Conservation (phyloP, 2,797 vertebrate genomes). For the Remorina albescens region DNA sequence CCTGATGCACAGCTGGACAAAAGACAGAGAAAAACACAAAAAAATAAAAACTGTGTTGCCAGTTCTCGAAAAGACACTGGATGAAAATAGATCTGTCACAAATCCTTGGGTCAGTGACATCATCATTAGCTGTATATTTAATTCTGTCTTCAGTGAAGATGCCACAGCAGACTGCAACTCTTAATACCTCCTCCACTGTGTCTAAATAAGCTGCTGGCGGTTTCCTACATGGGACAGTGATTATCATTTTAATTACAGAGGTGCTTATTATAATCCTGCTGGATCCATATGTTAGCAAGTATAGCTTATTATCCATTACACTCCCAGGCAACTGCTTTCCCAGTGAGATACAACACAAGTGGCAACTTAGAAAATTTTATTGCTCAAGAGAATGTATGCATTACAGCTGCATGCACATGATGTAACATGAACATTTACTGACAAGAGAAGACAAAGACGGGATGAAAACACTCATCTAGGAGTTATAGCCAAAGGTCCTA, state of each 20-base stretch:
- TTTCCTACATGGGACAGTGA: conserved; percentile 53
- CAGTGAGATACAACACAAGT: not conserved
- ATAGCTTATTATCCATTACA: conserved; percentile 26
- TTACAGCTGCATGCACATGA: conserved; percentile 36
- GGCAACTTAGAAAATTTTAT: conserved; percentile 42
- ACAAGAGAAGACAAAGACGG: conserved; percentile 13
- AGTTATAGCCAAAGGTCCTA: not conserved
- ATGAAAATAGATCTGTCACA: not conserved
- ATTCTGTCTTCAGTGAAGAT: not conserved
- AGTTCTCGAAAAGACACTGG: not conserved
- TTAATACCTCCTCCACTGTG: conserved; percentile 7
- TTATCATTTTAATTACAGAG: conserved; percentile 68
- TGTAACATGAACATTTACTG: conserved; percentile 10
- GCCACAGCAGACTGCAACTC: not conserved
- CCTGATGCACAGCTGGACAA: not conserved
- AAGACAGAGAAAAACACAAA: not conserved
- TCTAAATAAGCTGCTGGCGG: conserved; percentile 38
- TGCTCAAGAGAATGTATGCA: conserved; percentile 47
- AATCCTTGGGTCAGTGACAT: not conserved
- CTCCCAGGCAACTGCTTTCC: conserved; percentile 7
- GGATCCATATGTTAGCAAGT: conserved; percentile 38
- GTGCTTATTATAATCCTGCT: conserved; percentile 61
- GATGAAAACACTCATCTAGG: conserved; percentile 18
- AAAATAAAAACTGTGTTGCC: not conserved
- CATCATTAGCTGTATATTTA: not conserved